These are phyloP conservation scores for Lophius piscatorius DNA, from an alignment of 2,113 vertebrate genomes.

Conservation along the genomic window DNA sequence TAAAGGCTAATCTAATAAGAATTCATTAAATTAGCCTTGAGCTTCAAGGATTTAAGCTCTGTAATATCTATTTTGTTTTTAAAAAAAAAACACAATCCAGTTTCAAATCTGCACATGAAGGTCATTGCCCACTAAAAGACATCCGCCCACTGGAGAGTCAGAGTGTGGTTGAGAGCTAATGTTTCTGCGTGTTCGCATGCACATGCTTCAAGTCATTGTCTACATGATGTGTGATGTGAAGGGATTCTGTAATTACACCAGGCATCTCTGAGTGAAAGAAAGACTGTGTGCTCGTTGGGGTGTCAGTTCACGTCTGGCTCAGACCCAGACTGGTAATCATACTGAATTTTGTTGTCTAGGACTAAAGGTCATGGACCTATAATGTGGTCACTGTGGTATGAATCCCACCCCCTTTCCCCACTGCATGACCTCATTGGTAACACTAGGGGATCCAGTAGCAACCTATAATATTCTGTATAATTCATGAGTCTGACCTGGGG, in stretches of 20 bases:
- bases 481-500: background rate
- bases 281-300: slow-evolving; percentile 22
- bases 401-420: slow-evolving; percentile 4
- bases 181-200: slow-evolving; percentile 13
- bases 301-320: slow-evolving; percentile 52
- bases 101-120: slow-evolving; percentile 13
- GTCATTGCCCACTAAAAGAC: slow-evolving; percentile 4
- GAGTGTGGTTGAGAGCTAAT: background rate
- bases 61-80: slow-evolving; percentile 40
- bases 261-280: slow-evolving; percentile 33
- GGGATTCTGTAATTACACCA: slow-evolving; percentile 64
- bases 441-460: background rate
- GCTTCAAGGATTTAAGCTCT: slow-evolving; percentile 30
- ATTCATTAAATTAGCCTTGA: slow-evolving; percentile 45
- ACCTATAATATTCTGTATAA: background rate
- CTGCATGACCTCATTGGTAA: background rate
- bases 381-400: background rate
- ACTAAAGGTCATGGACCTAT: slow-evolving; percentile 21
- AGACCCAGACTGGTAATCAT: slow-evolving; percentile 9
- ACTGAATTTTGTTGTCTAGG: background rate
- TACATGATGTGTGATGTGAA: slow-evolving; percentile 9
- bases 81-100: background rate
- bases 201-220: background rate
- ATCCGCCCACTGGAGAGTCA: background rate
- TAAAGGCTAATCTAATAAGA: slow-evolving; percentile 54